A percentile compares a stretch with the other conserved stretches of the same genome.
phyloP scores from a whole-genome alignment of 1,140 invertebrate species.

The Brachystomella parvula region DNA sequence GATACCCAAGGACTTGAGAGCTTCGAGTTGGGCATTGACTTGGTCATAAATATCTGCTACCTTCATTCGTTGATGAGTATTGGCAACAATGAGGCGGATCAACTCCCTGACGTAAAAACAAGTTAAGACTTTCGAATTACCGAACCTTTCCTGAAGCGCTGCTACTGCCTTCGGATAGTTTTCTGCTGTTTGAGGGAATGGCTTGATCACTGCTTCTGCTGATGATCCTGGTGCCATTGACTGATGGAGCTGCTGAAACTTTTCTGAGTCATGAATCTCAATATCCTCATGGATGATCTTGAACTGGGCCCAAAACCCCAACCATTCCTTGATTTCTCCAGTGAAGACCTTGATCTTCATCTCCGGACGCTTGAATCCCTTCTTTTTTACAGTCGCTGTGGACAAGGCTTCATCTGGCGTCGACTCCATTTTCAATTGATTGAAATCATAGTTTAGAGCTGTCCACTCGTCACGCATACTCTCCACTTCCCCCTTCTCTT shows the following conservation, averaged over 20 bases:
- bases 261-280: conserved; percentile 37
- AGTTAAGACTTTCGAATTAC: background rate
- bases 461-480: too few relatives aligned
- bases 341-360: conserved; percentile 40
- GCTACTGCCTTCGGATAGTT: conserved; percentile 9
- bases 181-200: conserved; percentile 1
- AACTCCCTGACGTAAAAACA: conserved; percentile 9
- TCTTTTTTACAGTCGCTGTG: background rate
- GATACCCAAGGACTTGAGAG: conserved; percentile 39
- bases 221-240: conserved; percentile 27
- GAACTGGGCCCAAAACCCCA: conserved; percentile 42
- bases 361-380: conserved; percentile 37
- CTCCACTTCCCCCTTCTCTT: too few relatives aligned
- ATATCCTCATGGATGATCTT: conserved; percentile 41
- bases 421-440: too few relatives aligned
- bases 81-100: background rate
- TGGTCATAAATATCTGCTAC: conserved; percentile 37
- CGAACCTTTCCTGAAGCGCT: background rate
- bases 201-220: background rate
- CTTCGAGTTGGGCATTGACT: conserved; percentile 39
- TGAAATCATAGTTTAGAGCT: too few relatives aligned
- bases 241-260: conserved; percentile 37
- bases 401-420: too few relatives aligned
- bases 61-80: background rate
- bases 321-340: conserved; percentile 41